Conservation (phyloP, 2,113 vertebrate genomes). For the Mohoua ochrocephala region DNA sequence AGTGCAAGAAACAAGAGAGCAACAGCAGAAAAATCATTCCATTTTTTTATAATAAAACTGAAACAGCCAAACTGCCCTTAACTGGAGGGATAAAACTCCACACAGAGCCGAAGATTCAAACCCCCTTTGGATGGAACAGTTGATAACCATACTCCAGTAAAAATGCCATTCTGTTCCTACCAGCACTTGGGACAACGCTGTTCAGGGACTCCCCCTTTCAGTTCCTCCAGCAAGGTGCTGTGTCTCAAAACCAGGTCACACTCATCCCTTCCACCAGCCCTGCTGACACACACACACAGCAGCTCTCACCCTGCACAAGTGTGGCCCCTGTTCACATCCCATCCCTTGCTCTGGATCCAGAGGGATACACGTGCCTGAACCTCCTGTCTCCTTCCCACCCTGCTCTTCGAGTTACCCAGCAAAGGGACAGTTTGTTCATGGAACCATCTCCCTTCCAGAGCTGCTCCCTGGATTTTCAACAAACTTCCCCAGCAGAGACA, state of each 20-base stretch:
- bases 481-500: not conserved
- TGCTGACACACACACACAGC: not conserved
- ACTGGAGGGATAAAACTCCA: not conserved
- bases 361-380: rapidly evolving
- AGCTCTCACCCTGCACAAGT: not conserved
- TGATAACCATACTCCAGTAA: not conserved
- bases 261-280: not conserved
- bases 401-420: not conserved
- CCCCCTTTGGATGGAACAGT: rapidly evolving
- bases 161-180: not conserved
- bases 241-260: not conserved
- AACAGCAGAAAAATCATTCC: not conserved
- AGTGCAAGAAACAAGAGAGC: not conserved
- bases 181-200: not conserved
- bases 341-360: not conserved
- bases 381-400: not conserved
- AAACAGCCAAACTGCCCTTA: not conserved
- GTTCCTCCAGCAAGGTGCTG: not conserved
- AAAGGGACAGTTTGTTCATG: no score
- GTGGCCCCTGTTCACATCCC: not conserved
- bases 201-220: not conserved
- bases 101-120: not conserved
- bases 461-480: not conserved
- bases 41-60: not conserved
- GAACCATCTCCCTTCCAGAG: not conserved